Evolutionary conservation across 2,113 vertebrate genomes (phyloP).

Genomic region (Ictalurus furcatus): DNA sequence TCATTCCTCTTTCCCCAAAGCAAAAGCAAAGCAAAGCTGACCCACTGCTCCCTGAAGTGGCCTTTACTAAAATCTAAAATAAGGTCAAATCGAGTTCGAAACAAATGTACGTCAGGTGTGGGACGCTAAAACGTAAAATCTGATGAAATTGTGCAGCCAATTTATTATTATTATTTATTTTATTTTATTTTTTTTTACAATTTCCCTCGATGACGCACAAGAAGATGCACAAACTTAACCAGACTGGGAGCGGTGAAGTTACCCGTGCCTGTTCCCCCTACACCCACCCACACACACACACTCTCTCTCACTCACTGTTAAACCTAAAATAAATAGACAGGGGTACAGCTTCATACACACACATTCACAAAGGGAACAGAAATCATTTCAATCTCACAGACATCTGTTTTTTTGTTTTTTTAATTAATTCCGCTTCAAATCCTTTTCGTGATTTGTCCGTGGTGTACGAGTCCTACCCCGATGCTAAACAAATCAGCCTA

Average conservation of each 20-base stretch:
- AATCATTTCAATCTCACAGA: slow-evolving; percentile 53
- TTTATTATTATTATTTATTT: slow-evolving; percentile 44
- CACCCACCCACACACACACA: slow-evolving; percentile 52
- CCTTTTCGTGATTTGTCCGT: slow-evolving; percentile 57
- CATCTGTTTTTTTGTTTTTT: slow-evolving; percentile 55
- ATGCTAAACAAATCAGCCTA: slow-evolving; percentile 53
- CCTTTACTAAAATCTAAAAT: neutral
- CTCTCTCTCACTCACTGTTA: slow-evolving; percentile 58
- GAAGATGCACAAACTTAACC: slow-evolving; percentile 63
- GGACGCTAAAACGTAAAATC: slow-evolving; percentile 17
- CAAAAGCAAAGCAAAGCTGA: neutral
- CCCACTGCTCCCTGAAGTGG: neutral
- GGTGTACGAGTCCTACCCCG: slow-evolving; percentile 71
- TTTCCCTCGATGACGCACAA: slow-evolving; percentile 65
- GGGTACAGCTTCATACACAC: slow-evolving; percentile 57
- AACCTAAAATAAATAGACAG: slow-evolving; percentile 55
- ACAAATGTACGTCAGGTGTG: neutral
- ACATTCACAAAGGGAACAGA: slow-evolving; percentile 60
- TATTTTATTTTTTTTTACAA: slow-evolving; percentile 27
- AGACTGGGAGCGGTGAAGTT: slow-evolving; percentile 58
- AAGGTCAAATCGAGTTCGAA: neutral
- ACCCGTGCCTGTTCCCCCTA: slow-evolving; percentile 47
- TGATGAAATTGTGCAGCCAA: slow-evolving; percentile 59
- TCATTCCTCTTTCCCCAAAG: neutral
- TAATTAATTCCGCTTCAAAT: neutral